Percentiles rank a stretch among this genome's conserved stretches.
phyloP scores from a whole-genome alignment of 2,888 invertebrate species.

The Melitaea athalia region DNA sequence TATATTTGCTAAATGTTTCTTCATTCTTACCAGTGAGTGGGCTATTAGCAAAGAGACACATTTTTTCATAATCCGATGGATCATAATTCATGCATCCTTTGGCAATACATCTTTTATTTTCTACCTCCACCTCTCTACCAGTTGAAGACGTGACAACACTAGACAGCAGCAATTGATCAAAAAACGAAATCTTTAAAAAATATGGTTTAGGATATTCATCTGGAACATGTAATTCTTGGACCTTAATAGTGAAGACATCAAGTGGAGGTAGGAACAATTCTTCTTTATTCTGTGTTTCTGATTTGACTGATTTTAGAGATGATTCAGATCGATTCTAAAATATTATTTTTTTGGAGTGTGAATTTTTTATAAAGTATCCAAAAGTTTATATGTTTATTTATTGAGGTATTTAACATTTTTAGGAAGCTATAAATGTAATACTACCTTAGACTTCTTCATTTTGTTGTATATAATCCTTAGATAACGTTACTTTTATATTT shows the following conservation, averaged over 20 bases:
- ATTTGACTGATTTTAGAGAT: conserved; percentile 42
- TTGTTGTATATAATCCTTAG: background rate
- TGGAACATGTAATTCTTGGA: conserved; percentile 53
- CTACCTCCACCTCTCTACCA: conserved; percentile 39
- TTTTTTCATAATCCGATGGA: conserved; percentile 70
- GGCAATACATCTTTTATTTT: conserved; percentile 41
- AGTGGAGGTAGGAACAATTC: conserved; percentile 46
- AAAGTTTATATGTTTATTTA: background rate
- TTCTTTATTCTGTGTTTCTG: conserved; percentile 44
- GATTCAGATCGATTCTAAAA: conserved; percentile 47
- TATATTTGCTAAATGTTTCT: too few relatives aligned
- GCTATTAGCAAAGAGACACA: conserved; percentile 63
- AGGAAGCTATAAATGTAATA: background rate
- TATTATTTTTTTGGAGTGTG: background rate
- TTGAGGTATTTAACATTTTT: background rate
- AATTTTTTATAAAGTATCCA: background rate
- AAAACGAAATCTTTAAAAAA: conserved; percentile 57
- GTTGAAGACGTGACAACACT: conserved; percentile 52
- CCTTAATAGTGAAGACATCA: conserved; percentile 54
- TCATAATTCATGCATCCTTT: conserved; percentile 61
- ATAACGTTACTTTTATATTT: background rate
- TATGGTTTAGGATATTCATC: conserved; percentile 52
- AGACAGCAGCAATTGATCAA: conserved; percentile 57
- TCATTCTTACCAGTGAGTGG: conserved; percentile 64
- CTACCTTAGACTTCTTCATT: conserved; percentile 20